phyloP scores from a whole-genome alignment of 2,888 invertebrate genomes.

The Zaprionus obscuricornis region DNA sequence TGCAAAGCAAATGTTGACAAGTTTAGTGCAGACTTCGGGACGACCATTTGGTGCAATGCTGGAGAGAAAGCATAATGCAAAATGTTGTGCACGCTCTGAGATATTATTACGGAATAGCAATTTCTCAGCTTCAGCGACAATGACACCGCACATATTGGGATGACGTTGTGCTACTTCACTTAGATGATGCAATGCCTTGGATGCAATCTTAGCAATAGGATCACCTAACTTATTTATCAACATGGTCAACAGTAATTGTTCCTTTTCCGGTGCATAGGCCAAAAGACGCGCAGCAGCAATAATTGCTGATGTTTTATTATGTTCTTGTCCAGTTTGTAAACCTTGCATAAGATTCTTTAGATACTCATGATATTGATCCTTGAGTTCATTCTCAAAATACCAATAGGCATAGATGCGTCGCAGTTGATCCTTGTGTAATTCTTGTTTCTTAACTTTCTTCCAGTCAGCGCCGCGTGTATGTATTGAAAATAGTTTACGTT shows the following conservation, averaged over 20 bases:
- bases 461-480: conserved; percentile 81
- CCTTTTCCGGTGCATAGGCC: conserved; percentile 82
- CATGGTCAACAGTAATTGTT: conserved; percentile 87
- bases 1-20: conserved; percentile 96
- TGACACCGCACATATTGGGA: conserved; percentile 95
- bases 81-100: conserved; percentile 93
- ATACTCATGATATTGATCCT: conserved; percentile 87
- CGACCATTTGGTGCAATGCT: conserved; percentile 90
- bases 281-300: conserved; percentile 78
- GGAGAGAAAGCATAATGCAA: conserved; percentile 95
- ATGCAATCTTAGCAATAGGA: conserved; percentile 91
- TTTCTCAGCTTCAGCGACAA: conserved; percentile 94
- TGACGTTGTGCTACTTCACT: conserved; percentile 92
- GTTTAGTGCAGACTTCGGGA: conserved; percentile 91
- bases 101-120: conserved; percentile 95
- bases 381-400: conserved; percentile 95
- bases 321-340: conserved; percentile 82
- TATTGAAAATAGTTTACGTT: conserved; percentile 80
- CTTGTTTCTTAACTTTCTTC: conserved; percentile 79
- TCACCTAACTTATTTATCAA: conserved; percentile 98
- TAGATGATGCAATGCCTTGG: conserved; percentile 93
- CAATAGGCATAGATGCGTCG: conserved; percentile 89
- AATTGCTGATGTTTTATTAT: conserved; percentile 79
- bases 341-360: conserved; percentile 82
- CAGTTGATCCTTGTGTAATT: conserved; percentile 85